These are phyloP conservation scores for Meda fulgida DNA, from an alignment of 2,797 vertebrate species.

Conservation along the genomic window DNA sequence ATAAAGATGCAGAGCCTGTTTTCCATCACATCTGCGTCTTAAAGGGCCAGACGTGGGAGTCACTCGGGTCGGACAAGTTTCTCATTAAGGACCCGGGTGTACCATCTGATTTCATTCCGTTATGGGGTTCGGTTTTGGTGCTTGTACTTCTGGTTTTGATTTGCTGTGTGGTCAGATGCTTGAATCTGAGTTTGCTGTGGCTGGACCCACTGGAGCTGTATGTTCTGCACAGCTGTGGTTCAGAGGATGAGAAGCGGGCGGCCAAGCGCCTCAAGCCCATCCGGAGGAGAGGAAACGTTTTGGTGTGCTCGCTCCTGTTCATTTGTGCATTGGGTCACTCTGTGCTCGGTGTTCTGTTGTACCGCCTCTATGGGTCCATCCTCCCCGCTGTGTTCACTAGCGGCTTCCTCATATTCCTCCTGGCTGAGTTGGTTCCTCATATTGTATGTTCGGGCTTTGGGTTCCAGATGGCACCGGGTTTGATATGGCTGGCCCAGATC, in stretches of 20 bases:
- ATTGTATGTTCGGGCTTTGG: constrained; percentile 85
- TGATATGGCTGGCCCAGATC: constrained; percentile 86
- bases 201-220: constrained; percentile 88
- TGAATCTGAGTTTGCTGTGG: constrained; percentile 85
- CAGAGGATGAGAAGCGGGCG: constrained; percentile 83
- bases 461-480: constrained; percentile 81
- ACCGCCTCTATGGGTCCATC: constrained; percentile 74
- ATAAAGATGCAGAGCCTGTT: constrained; percentile 5
- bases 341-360: constrained; percentile 81
- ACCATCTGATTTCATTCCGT: constrained; percentile 69
- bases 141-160: constrained; percentile 72
- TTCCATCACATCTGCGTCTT: constrained; percentile 75
- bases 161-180: constrained; percentile 77
- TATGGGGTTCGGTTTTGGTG: constrained; percentile 74
- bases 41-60: constrained; percentile 68
- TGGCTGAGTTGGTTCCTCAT: constrained; percentile 85
- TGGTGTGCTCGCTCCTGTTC: constrained; percentile 84
- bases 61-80: constrained; percentile 71
- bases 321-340: constrained; percentile 82
- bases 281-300: constrained; percentile 84
- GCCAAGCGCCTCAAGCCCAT: constrained; percentile 85
- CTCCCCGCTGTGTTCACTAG: constrained; percentile 79
- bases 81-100: constrained; percentile 58
- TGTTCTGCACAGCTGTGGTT: constrained; percentile 87
- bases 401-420: constrained; percentile 81